Base-by-base conservation (phyloP, 23 tunicate genomes). In the Botrylloides violaceus region DNA sequence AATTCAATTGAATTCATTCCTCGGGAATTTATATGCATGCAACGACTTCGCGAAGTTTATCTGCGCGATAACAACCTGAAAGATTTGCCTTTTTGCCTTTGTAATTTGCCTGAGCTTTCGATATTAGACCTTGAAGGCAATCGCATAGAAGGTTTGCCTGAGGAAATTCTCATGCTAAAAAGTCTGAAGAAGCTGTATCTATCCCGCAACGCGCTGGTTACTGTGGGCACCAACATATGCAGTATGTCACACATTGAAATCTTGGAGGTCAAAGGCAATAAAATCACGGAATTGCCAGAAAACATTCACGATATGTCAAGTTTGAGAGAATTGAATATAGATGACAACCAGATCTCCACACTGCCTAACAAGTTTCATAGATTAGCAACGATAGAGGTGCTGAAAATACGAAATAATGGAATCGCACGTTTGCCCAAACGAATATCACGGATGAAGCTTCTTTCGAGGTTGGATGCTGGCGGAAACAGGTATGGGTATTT, bases 401-500 rank as follows among this genome's bases (percentile, higher is more conserved):
- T 90, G 31, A 83, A 75, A 32, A 49, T 90, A 39, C 89, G 85
- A 38, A 83, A 78, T 61, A 90, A 90, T 76, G 37, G 47, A 21
- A 36, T 90, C 27, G 70, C 61, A 48, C 29, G 26, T 47, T 36
- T 90, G 32, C 97, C 97, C 22, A 90, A 83, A 49, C 59, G 90
- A 68, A 90, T 90, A 27, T 83, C 89, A 2, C 49, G 90, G 29
- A 59, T 83, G 29, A 68, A 66, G n/a, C 55, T 72, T 6, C 60
- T 90, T 58, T 59, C 66, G 31, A 59, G 25, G 31, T 66, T 90
- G 55, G 97, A 90, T 61, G 85, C 71, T 20, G 68, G 92, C 33
- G 86, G 87, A 18, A 88, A 88, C 79, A 88, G 84, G 96, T 87
- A 1, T 22, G 78, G 12, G 76, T 28, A 29, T 29, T 66, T 66